Evolutionary conservation across 2,888 invertebrate species (phyloP).

Genomic region (Pocota personata): DNA sequence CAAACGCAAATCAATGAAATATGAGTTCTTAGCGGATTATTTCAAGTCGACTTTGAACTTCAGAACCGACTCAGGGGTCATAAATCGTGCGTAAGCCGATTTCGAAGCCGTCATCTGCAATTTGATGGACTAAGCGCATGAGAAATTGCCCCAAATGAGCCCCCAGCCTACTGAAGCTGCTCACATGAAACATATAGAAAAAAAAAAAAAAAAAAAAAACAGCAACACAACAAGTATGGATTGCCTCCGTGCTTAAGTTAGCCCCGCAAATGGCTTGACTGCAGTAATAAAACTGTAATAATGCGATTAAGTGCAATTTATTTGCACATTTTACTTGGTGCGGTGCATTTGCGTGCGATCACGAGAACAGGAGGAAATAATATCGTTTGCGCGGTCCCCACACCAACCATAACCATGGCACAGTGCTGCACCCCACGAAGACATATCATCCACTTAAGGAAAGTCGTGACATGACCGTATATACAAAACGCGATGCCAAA

Average conservation of each 20-base stretch:
- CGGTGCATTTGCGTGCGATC: constrained; percentile 68
- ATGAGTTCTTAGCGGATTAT: constrained; percentile 43
- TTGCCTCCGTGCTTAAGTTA: constrained; percentile 47
- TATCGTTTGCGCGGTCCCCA: constrained; percentile 38
- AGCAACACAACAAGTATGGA: background rate
- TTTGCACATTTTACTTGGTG: constrained; percentile 65
- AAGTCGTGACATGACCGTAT: constrained; percentile 65
- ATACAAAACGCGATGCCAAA: constrained; percentile 48
- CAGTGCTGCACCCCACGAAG: constrained; percentile 39
- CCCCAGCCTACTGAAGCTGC: background rate
- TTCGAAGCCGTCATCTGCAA: constrained; percentile 62
- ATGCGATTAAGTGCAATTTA: constrained; percentile 74
- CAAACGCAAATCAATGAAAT: constrained; percentile 44
- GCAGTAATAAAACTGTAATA: constrained; percentile 73
- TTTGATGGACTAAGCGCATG: constrained; percentile 70
- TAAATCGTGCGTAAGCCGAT: constrained; percentile 67
- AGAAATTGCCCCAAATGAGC: constrained; percentile 57
- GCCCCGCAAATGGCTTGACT: constrained; percentile 50
- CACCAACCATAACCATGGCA: background rate
- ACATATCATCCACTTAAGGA: constrained; percentile 66
- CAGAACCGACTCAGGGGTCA: background rate
- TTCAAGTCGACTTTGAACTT: constrained; percentile 48
- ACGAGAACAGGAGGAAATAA: constrained; percentile 59
- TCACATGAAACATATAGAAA: background rate
- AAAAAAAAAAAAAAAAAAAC: background rate